Percentiles rank a stretch among this genome's conserved stretches.
These are phyloP conservation scores for Pterostichus niger DNA, from an alignment of 2,888 invertebrate genomes.

Conservation along the genomic window DNA sequence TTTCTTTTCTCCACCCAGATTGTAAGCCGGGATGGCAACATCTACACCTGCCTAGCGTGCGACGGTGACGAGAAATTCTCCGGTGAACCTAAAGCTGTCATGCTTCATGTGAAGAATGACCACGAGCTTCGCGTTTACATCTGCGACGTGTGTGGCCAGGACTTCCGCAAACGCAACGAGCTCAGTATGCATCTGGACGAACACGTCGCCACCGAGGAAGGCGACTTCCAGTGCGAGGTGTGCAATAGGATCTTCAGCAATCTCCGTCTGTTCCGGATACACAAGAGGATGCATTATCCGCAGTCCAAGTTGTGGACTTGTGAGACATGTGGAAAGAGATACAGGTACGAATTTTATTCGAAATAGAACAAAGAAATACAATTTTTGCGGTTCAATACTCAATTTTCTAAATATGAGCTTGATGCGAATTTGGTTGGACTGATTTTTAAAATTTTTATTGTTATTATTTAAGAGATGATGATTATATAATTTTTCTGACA, in stretches of 20 bases:
- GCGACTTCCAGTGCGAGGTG: conserved; percentile 83
- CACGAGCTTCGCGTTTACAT: conserved; percentile 85
- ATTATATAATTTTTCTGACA: background rate
- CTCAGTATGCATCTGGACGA: conserved; percentile 83
- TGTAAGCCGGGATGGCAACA: conserved; percentile 75
- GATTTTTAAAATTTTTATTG: no score
- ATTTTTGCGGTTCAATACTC: no score
- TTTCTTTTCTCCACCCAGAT: conserved; percentile 68
- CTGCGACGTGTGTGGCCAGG: conserved; percentile 84
- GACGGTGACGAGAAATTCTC: conserved; percentile 75
- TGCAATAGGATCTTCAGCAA: conserved; percentile 83
- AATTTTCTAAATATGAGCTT: no score
- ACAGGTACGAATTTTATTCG: conserved; percentile 75
- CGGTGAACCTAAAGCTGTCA: conserved; percentile 81
- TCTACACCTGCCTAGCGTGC: conserved; percentile 81
- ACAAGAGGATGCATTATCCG: conserved; percentile 83
- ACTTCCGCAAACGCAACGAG: conserved; percentile 83
- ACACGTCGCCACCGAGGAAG: conserved; percentile 81
- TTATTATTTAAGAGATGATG: no score
- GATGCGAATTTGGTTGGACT: no score
- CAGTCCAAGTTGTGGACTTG: conserved; percentile 83
- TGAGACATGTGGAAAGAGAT: conserved; percentile 83
- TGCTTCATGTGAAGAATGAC: conserved; percentile 80
- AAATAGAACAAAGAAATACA: background rate
- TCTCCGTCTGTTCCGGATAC: conserved; percentile 81